Evolutionary conservation across 1,140 invertebrate species (phyloP).

Genomic region (Myzus persicae): DNA sequence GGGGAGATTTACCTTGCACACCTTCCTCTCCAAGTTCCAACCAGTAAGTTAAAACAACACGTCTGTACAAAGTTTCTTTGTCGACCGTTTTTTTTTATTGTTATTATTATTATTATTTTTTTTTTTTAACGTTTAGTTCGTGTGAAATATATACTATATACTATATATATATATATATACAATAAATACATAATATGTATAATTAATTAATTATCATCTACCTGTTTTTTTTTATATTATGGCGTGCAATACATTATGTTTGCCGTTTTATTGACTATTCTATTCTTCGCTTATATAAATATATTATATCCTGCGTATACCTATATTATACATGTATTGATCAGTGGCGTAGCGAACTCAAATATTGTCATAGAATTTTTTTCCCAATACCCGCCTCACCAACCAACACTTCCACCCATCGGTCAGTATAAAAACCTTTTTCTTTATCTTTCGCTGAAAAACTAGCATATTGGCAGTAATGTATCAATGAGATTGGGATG

Average conservation of each 20-base stretch:
- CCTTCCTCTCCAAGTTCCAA: slow-evolving; percentile 49
- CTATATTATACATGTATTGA: neutral
- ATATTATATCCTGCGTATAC: neutral
- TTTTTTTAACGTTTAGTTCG: neutral
- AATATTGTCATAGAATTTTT: neutral
- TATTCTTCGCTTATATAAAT: neutral
- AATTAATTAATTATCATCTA: neutral
- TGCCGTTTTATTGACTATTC: neutral
- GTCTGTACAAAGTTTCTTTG: slow-evolving; percentile 28
- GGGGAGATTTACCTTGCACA: slow-evolving; percentile 58
- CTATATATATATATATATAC: neutral
- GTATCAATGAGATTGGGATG: neutral
- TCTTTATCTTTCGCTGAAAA: neutral
- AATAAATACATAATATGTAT: slow-evolving; percentile 22
- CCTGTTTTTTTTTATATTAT: neutral
- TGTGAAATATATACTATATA: slow-evolving; percentile 8
- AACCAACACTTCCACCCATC: neutral
- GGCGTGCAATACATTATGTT: neutral
- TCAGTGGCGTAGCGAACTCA: neutral
- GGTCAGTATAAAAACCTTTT: neutral
- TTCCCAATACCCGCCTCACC: neutral
- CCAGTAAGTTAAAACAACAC: slow-evolving; percentile 47
- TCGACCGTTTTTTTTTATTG: neutral
- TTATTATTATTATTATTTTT: neutral
- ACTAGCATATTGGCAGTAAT: neutral